Evolutionary conservation across 2,888 invertebrate genomes (phyloP), one percentile per base, ranked within the genome.

Genomic region (Habroteleia sp.): DNA sequence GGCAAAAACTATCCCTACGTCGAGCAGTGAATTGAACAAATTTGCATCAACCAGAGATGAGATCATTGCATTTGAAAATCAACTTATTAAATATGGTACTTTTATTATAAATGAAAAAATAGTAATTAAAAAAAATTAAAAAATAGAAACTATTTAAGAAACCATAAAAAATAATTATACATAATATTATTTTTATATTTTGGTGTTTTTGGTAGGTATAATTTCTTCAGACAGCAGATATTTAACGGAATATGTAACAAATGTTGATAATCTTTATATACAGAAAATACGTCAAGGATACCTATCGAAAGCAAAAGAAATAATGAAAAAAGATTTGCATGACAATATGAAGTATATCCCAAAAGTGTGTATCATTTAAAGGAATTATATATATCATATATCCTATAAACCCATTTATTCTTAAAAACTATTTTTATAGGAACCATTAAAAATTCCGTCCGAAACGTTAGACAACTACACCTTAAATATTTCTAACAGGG

Each of bases 321-420:
- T 96, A 39, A 95, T 96, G 92, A 91, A 92, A 54, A 94, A 94
- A 83, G 95, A 96, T 87, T 90, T 97, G 52, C 95, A 96, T 86
- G 91, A 93, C 76, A 93, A 93, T 80, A 91, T 92, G 7, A 81
- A 66, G 23, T 81, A 84, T 39, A 81, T 82, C 35, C 79, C 84
- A 10, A 87, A 91, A 83, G 90, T 90, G 81, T 77, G 62, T 78
- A 72, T 20, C 4, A 5, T 71, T 66, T 23, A n/a, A n/a, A n/a
- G n/a, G n/a, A n/a, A n/a, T 8, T 11, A 29, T 20, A 5, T 3
- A 20, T 20, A 20, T 20, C 20, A 20, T 20, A 20, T 20, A 5
- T n/a, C n/a, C n/a, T n/a, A n/a, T n/a, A n/a, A n/a, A n/a, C n/a
- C n/a, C n/a, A n/a, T n/a, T n/a, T n/a, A n/a, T n/a, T n/a, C n/a